Conservation (phyloP, 2,797 vertebrate genomes). For the Synanceia verrucosa region DNA sequence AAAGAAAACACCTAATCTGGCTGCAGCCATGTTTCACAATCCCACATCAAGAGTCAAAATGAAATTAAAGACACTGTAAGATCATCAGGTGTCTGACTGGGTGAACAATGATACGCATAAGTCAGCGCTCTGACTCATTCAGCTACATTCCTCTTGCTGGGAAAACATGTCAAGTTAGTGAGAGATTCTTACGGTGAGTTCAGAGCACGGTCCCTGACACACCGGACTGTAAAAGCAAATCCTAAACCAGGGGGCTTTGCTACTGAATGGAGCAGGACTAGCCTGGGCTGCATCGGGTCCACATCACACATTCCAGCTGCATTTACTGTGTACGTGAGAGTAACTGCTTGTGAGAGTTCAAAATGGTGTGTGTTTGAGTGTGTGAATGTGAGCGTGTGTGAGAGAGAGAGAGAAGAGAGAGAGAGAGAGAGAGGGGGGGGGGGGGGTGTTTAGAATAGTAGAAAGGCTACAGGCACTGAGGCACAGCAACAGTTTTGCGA, state of each 20-base stretch:
- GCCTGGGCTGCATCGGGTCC: slow-evolving; percentile 52
- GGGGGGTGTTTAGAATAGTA: slow-evolving; percentile 8
- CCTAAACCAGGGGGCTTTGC: slow-evolving; percentile 70
- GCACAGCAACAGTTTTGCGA: slow-evolving; percentile 34
- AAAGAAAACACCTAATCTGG: slow-evolving; percentile 22
- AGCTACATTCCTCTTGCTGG: slow-evolving; percentile 53
- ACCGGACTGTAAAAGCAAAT: slow-evolving; percentile 63
- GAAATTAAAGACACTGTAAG: slow-evolving; percentile 8
- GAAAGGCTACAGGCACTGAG: slow-evolving; percentile 3
- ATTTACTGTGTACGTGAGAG: slow-evolving; percentile 55
- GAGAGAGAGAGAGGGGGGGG: background rate
- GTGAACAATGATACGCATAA: slow-evolving; percentile 27
- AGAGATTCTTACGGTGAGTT: slow-evolving; percentile 64
- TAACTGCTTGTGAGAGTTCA: slow-evolving; percentile 22
- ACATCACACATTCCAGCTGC: slow-evolving; percentile 73
- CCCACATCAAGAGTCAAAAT: slow-evolving; percentile 14
- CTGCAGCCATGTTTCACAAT: slow-evolving; percentile 52
- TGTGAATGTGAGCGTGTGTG: too few species aligned
- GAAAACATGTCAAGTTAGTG: slow-evolving; percentile 62
- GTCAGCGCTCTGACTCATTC: slow-evolving; percentile 45
- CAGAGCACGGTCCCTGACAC: slow-evolving; percentile 44
- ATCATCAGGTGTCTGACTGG: slow-evolving; percentile 28
- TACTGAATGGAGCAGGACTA: slow-evolving; percentile 68
- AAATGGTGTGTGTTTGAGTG: background rate
- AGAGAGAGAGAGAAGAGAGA: background rate